Percentiles rank a stretch among this genome's conserved stretches.
Conservation (phyloP, 2,888 invertebrate species). For the Ochropleura leucogaster region DNA sequence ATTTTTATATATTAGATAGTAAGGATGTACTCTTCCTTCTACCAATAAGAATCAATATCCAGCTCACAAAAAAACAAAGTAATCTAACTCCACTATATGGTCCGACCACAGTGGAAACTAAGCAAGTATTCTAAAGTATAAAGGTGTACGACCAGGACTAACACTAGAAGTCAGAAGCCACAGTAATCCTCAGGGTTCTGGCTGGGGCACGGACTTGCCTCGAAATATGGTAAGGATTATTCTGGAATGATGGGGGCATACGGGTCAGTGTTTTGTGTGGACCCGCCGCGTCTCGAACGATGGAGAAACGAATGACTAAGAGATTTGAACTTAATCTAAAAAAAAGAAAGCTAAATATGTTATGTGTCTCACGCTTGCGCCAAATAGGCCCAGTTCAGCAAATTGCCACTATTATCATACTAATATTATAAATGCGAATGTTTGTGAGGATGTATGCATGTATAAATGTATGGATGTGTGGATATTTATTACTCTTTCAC, state of each 20-base stretch:
- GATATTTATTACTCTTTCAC: too few relatives aligned
- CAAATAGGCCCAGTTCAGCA: too few relatives aligned
- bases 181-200: conserved; percentile 51
- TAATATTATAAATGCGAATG: too few relatives aligned
- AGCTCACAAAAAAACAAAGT: background rate
- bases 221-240: conserved; percentile 68
- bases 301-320: too few relatives aligned
- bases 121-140: conserved; percentile 28
- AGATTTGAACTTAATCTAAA: too few relatives aligned
- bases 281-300: background rate
- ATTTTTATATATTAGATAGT: too few relatives aligned
- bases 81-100: background rate
- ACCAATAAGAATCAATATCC: background rate
- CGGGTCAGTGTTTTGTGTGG: background rate
- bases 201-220: conserved; percentile 50
- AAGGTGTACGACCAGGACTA: conserved; percentile 29
- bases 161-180: conserved; percentile 37
- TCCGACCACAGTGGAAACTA: background rate
- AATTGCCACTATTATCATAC: too few relatives aligned
- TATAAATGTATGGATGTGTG: too few relatives aligned
- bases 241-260: conserved; percentile 34
- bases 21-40: background rate
- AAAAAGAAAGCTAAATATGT: too few relatives aligned
- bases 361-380: too few relatives aligned
- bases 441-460: too few relatives aligned